Evolutionary conservation across 2,113 vertebrate genomes (phyloP).

Genomic region (Boulengeromyrus knoepffleri): DNA sequence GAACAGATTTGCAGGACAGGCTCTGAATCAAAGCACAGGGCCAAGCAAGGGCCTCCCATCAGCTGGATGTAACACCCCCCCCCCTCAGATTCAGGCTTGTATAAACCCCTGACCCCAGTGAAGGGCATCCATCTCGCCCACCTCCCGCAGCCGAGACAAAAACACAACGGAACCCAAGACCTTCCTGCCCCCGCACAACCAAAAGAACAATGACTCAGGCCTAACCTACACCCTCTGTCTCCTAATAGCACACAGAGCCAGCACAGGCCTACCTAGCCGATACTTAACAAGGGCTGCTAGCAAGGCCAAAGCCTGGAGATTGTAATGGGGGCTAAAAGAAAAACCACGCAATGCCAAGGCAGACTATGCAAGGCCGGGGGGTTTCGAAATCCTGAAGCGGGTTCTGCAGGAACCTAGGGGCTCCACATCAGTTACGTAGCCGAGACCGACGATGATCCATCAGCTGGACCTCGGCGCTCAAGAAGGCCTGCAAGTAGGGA

Average conservation of each 20-base stretch:
- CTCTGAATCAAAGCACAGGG: conserved; percentile 10
- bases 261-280: background rate
- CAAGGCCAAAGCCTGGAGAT: background rate
- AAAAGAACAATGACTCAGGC: background rate
- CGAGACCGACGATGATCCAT: background rate
- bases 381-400: background rate
- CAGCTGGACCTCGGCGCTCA: background rate
- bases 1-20: conserved; percentile 26
- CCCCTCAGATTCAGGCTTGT: conserved; percentile 15
- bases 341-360: background rate
- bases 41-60: background rate
- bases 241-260: background rate
- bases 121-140: conserved; percentile 26
- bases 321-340: background rate
- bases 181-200: background rate
- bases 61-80: background rate
- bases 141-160: background rate
- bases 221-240: background rate
- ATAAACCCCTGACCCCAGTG: background rate
- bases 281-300: background rate
- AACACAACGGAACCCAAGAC: background rate
- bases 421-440: background rate
- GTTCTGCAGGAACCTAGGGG: background rate
- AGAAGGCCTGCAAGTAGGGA: background rate
- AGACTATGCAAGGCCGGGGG: background rate